Evolutionary conservation across 2,888 invertebrate genomes (phyloP), one percentile per base, ranked within the genome.

Genomic region (Eupithecia pulchellata): DNA sequence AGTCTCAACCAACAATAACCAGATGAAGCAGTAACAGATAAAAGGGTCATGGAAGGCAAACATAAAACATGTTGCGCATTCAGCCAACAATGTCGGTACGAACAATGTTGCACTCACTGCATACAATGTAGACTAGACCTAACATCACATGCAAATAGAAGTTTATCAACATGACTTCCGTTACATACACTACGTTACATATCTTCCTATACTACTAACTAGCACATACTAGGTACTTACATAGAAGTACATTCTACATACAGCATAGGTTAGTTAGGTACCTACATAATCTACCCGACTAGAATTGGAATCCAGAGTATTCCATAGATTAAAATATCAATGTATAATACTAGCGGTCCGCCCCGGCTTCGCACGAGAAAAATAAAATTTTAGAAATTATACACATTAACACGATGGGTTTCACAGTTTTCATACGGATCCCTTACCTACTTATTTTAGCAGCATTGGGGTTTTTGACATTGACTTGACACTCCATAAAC

Each of bases 21-120:
- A n/a, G 52, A n/a, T 55, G 29, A 39, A 52, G 75, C 77, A 73
- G 71, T 75, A 75, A 78, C 57, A 27, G 82, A 36, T 61, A 61
- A 25, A 20, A 61, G 61, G 88, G 89, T 89, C 89, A 89, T 83
- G 89, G 86, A 87, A 86, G 81, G 82, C 77, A 83, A 85, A 83
- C 78, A 79, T 78, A 73, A 76, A 78, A 68, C 71, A 76, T 74
- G 71, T 72, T 72, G 68, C 55, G 72, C 65, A 65, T 62, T 62
- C 65, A 72, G 70, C 69, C 63, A 77, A 85, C 83, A 79, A 75
- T 81, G 84, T 85, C 83, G 75, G 75, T 64, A 66, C 13, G 14
- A 4, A 64, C 62, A 65, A 58, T 69, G 71, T 74, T 62, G 64
- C 39, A 39, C 39, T 60, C 25, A 20, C 61, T 30, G 29, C n/a